phyloP scores from a whole-genome alignment of 2,113 vertebrate genomes.

The Tauraco erythrolophus region DNA sequence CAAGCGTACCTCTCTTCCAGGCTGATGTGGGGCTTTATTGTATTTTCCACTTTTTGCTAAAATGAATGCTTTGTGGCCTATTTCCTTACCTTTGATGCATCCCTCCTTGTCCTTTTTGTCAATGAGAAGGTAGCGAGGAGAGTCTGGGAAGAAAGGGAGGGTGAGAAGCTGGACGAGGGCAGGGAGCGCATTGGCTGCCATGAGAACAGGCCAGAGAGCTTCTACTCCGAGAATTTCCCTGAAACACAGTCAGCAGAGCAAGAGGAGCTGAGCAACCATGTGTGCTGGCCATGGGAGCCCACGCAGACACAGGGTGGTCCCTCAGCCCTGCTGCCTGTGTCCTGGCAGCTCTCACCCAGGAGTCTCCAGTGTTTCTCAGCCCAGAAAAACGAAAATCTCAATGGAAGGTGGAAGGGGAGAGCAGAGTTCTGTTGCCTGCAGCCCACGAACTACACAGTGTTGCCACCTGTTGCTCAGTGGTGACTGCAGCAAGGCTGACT shows the following conservation, averaged over 20 bases:
- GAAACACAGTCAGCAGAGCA: not conserved
- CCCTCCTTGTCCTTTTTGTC: conserved; percentile 75
- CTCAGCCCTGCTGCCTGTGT: fast-evolving
- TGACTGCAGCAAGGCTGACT: not conserved
- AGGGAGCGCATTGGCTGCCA: conserved; percentile 70
- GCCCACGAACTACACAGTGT: fast-evolving
- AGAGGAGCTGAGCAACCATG: not conserved
- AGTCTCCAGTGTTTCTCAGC: not conserved
- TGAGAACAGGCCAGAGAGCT: conserved; percentile 79
- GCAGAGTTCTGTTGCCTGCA: not conserved
- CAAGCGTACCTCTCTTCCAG: not conserved
- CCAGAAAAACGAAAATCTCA: not conserved
- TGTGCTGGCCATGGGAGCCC: not conserved
- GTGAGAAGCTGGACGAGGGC: conserved; percentile 80
- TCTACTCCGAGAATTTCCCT: conserved; percentile 83
- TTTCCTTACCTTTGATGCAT: conserved; percentile 78
- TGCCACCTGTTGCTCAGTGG: not conserved
- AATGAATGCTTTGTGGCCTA: not conserved
- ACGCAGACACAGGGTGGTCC: fast-evolving
- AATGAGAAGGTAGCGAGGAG: conserved; percentile 84
- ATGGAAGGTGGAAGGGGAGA: not conserved
- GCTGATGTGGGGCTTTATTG: not conserved
- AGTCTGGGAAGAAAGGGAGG: conserved; percentile 85
- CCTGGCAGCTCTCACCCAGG: not conserved
- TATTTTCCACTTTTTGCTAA: not conserved